Conservation (phyloP, 1,140 invertebrate genomes). For the Phymastichus coffea region DNA sequence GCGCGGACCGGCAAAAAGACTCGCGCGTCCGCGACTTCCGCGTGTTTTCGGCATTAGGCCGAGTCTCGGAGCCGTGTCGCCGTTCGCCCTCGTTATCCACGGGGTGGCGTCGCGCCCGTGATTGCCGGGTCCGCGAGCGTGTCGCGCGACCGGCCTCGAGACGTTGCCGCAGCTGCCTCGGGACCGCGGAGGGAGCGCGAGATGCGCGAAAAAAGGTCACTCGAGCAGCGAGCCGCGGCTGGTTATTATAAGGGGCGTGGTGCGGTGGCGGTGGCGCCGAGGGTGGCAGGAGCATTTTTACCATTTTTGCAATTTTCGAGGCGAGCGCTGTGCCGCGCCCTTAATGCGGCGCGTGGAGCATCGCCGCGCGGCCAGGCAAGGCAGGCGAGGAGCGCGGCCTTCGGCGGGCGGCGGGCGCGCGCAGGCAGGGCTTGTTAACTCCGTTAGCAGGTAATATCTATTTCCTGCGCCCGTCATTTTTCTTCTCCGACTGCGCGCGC, state of each 20-base stretch:
- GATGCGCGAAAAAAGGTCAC: background rate
- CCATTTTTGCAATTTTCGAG: slow-evolving; percentile 50
- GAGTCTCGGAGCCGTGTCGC: slow-evolving; percentile 18
- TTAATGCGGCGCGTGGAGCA: slow-evolving; percentile 9
- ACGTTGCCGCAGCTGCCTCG: background rate
- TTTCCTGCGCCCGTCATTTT: slow-evolving; percentile 48
- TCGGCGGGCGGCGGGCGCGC: too few species aligned
- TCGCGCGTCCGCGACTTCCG: slow-evolving; percentile 19
- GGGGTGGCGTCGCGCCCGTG: background rate
- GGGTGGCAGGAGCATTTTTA: slow-evolving; percentile 26
- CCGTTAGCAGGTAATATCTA: slow-evolving; percentile 49
- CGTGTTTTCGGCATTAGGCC: too few species aligned
- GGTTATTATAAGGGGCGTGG: slow-evolving; percentile 20
- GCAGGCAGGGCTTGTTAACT: slow-evolving; percentile 24
- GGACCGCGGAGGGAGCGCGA: background rate
- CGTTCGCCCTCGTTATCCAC: background rate
- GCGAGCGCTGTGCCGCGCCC: slow-evolving; percentile 41
- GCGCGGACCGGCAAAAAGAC: slow-evolving; percentile 12
- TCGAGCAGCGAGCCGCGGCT: background rate
- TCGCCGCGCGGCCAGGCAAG: too few species aligned
- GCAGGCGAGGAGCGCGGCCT: too few species aligned
- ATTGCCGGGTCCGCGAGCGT: background rate
- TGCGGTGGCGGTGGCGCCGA: background rate
- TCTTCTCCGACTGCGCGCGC: slow-evolving; percentile 30
- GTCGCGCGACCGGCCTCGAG: background rate